Evolutionary conservation across 2,797 vertebrate species (phyloP), one percentile per base, ranked within the genome.

Genomic region (Micrastur ruficollis): DNA sequence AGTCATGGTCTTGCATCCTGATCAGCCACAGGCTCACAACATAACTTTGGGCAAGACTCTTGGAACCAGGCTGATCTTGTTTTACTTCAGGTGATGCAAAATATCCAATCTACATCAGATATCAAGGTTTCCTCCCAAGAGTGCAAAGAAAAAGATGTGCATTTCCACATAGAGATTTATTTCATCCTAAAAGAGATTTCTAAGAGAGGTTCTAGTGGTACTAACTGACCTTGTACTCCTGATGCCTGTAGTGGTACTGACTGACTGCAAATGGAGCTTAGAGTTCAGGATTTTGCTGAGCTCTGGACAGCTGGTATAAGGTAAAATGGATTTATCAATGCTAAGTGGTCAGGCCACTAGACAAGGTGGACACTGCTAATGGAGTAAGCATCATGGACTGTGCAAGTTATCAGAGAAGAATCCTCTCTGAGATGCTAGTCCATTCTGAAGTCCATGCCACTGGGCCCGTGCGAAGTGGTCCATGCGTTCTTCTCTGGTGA

Each of bases 141-240:
- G 6, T 16, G 17, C 9, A 91, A 86, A 78, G 42, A 68, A 75
- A 67, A 58, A 19, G 8, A 26, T 8, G 4, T 14, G 8, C 38
- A 42, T 68, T 52, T 73, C 29, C 66, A 78, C 20, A 73, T 31
- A n/a, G 18, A 67, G 12, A 63, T 71, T 84, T 67, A 36, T 58
- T 89, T 91, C 18, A 38, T 27, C 53, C 58, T 74, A 7, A 42
- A 81, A 78, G 49, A 89, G 38, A 55, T 52, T 71, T 63, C 58
- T 59, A 38, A 47, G 32, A 44, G n/a, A 73, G 10, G 3, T 1
- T 0, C 2, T 22, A 65, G 12, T 27, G 27, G 12, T 50, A 61
- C 25, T 72, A 34, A 34, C 31, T 40, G 55, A 52, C n/a, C 14
- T 73, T 73, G 56, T 56, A 20, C 19, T 90, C 42, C 46, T 81